phyloP scores from a whole-genome alignment of 2,888 invertebrate genomes.

The Sthenelais limicola region DNA sequence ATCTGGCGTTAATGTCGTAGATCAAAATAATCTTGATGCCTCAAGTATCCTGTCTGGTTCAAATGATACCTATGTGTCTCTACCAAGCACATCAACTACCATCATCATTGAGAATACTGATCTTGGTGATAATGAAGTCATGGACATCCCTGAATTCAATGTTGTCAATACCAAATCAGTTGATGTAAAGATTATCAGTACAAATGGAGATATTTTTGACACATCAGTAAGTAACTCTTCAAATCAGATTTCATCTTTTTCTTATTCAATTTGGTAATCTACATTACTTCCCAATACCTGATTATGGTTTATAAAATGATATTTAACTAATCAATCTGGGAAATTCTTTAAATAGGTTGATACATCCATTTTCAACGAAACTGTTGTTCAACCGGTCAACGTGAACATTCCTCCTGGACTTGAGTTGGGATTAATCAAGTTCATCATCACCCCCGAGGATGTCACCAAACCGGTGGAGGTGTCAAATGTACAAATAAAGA shows the following conservation, averaged over 20 bases:
- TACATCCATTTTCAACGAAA: too few relatives aligned
- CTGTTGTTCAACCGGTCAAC: too few relatives aligned
- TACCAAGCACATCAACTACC: background rate
- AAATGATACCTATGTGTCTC: background rate
- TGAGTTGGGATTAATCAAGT: constrained; percentile 23
- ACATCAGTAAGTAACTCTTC: constrained; percentile 5
- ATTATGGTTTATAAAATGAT: too few relatives aligned
- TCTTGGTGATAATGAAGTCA: background rate
- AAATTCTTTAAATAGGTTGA: too few relatives aligned
- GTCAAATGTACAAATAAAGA: background rate
- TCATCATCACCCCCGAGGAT: background rate
- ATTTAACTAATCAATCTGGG: too few relatives aligned
- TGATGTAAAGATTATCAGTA: background rate
- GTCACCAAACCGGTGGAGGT: background rate
- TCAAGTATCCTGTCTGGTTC: background rate
- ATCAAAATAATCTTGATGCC: constrained; percentile 1
- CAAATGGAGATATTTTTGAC: background rate
- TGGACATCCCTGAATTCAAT: constrained; percentile 12
- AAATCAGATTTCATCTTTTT: too few relatives aligned
- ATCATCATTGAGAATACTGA: constrained; percentile 9
- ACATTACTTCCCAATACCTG: too few relatives aligned
- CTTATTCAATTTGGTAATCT: too few relatives aligned
- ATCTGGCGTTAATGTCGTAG: background rate
- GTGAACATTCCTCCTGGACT: constrained; percentile 7
- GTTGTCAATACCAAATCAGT: constrained; percentile 1